Conservation (phyloP, 1,140 invertebrate genomes). For the Drosophila neocordata region DNA sequence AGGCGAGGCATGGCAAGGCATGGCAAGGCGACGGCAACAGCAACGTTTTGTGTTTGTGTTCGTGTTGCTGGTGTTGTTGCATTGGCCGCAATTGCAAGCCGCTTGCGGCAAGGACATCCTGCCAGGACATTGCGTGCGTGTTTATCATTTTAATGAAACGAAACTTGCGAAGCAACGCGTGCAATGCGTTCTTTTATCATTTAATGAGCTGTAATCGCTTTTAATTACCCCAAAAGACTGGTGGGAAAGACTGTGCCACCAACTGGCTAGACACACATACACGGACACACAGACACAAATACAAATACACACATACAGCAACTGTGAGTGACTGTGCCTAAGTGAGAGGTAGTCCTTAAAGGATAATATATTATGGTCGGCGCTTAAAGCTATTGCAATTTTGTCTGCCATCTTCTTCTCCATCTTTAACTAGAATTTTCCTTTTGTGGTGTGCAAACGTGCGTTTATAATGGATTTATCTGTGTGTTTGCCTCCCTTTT, state of each 20-base stretch:
- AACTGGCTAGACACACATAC: neutral
- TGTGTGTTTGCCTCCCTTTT: slow-evolving; percentile 38
- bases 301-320: neutral
- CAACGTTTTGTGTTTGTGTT: slow-evolving; percentile 5
- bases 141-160: slow-evolving; percentile 59
- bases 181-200: slow-evolving; percentile 53
- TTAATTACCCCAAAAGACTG: slow-evolving; percentile 44
- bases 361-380: slow-evolving; percentile 7
- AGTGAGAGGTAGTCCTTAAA: neutral
- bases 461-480: slow-evolving; percentile 60
- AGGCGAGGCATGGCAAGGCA: slow-evolving; percentile 34
- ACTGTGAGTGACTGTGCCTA: neutral
- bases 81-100: slow-evolving; percentile 58
- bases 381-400: slow-evolving; percentile 33
- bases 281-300: slow-evolving; percentile 2
- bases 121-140: slow-evolving; percentile 54
- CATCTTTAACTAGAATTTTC: neutral
- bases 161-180: slow-evolving; percentile 30
- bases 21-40: neutral
- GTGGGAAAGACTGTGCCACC: neutral
- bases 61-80: slow-evolving; percentile 24
- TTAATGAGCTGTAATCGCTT: slow-evolving; percentile 60
- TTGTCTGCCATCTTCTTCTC: neutral
- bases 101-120: slow-evolving; percentile 52
- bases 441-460: slow-evolving; percentile 51